Evolutionary conservation across 2,888 invertebrate genomes (phyloP).

Genomic region (Parnassius orleans): DNA sequence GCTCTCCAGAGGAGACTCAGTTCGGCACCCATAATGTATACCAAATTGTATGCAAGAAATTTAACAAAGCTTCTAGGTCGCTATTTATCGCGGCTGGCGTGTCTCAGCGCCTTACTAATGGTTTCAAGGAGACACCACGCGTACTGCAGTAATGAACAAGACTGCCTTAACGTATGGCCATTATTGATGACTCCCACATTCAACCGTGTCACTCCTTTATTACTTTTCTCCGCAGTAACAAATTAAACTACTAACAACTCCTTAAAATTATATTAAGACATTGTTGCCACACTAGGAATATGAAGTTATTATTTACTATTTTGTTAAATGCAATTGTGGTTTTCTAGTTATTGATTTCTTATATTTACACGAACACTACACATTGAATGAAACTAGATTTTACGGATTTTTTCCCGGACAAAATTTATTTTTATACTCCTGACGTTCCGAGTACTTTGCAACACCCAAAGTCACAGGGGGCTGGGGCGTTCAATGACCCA

Average conservation of each 20-base stretch:
- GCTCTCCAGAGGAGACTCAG: conserved; percentile 65
- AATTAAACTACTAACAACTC: conserved; percentile 56
- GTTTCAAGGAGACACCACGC: conserved; percentile 67
- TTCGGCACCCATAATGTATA: conserved; percentile 78
- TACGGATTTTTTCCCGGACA: too few relatives aligned
- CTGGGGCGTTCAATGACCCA: too few relatives aligned
- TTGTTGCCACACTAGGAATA: too few relatives aligned
- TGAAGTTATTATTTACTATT: too few relatives aligned
- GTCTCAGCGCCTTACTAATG: conserved; percentile 75
- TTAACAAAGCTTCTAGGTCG: conserved; percentile 71
- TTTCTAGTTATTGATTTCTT: too few relatives aligned
- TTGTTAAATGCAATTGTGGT: too few relatives aligned
- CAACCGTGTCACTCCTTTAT: conserved; percentile 58
- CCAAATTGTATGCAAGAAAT: conserved; percentile 78
- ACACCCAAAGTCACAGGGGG: too few relatives aligned
- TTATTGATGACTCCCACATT: conserved; percentile 67
- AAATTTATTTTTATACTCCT: too few relatives aligned
- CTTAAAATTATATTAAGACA: background rate
- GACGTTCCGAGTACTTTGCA: too few relatives aligned
- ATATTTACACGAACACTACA: too few relatives aligned
- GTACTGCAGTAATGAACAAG: conserved; percentile 70
- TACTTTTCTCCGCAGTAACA: conserved; percentile 57
- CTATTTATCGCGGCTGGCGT: conserved; percentile 74
- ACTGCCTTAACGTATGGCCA: conserved; percentile 70
- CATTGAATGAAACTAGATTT: too few relatives aligned